Conservation (phyloP, 2,113 vertebrate species). For the Syngnathus typhle region DNA sequence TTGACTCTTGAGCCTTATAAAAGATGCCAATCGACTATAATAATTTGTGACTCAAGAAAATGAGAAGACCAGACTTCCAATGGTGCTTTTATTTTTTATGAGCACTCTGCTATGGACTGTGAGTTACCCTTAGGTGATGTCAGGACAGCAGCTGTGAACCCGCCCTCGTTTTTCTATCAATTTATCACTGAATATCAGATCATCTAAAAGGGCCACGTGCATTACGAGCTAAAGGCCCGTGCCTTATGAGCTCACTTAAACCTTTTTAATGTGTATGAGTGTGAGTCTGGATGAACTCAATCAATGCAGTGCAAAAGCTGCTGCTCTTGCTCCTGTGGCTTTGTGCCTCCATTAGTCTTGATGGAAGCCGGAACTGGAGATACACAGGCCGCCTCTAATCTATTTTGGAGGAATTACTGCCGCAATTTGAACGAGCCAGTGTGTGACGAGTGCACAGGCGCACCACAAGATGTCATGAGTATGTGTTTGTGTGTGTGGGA, state of each 20-base stretch:
- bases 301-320: slow-evolving; percentile 56
- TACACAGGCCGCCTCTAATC: slow-evolving; percentile 45
- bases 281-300: slow-evolving; percentile 41
- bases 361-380: slow-evolving; percentile 60
- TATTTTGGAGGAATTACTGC: slow-evolving; percentile 55
- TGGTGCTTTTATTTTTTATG: no score
- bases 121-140: neutral
- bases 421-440: slow-evolving; percentile 2
- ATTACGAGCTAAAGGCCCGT: slow-evolving; percentile 19
- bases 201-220: slow-evolving; percentile 16
- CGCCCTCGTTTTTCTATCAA: neutral
- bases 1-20: no score
- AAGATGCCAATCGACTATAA: no score
- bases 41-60: no score
- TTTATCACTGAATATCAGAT: slow-evolving; percentile 4
- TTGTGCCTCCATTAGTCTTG: slow-evolving; percentile 65
- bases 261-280: slow-evolving; percentile 36
- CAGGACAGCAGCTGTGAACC: neutral
- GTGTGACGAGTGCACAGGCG: slow-evolving; percentile 15
- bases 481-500: neutral
- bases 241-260: slow-evolving; percentile 24
- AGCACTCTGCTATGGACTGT: neutral
- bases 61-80: no score
- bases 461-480: slow-evolving; percentile 6
- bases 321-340: slow-evolving; percentile 44